Evolutionary conservation across 2,797 vertebrate species (phyloP), one percentile per base, ranked within the genome.

Genomic region (Helostoma temminkii): DNA sequence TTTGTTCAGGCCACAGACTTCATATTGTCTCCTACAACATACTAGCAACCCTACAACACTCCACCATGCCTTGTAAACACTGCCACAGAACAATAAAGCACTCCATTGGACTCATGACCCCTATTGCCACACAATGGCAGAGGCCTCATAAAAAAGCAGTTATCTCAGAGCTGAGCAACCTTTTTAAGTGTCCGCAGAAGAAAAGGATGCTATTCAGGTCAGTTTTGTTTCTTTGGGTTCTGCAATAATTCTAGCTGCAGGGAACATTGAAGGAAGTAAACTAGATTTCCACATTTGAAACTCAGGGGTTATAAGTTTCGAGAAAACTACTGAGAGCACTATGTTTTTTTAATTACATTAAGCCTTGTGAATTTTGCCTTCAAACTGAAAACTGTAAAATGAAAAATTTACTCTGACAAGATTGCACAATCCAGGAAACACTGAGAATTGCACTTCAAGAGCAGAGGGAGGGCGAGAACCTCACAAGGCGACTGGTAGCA

Each of bases 61-160:
- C 82, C 56, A 61, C 82, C 46, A 26, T 78, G 85, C 86, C 93
- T 95, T 94, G 94, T 92, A 93, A 94, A 93, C 81, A 84, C 76
- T 57, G 71, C 84, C 54, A 53, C 85, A 56, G 85, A 92, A 96
- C 93, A 94, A 93, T 98, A 96, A 97, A 96, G 87, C 85, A 86
- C 94, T 96, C 93, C 92, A 92, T 80, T 81, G 92, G 90, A 92
- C 86, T 92, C 88, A 91, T 93, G 92, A 91, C 94, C 93, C 89
- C 86, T 24, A 91, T 91, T 83, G 92, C 81, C 89, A 88, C 89
- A 96, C 95, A 96, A 96, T 94, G 84, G 94, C 79, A 14, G 32
- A 78, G 76, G 90, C 90, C 93, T 92, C 92, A 95, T 96, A 96
- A 96, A 97, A 93, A 92, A 91, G 93, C 94, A 91, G 93, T 95